phyloP scores from a whole-genome alignment of 2,888 invertebrate species.

The Parascotia fuliginaria region DNA sequence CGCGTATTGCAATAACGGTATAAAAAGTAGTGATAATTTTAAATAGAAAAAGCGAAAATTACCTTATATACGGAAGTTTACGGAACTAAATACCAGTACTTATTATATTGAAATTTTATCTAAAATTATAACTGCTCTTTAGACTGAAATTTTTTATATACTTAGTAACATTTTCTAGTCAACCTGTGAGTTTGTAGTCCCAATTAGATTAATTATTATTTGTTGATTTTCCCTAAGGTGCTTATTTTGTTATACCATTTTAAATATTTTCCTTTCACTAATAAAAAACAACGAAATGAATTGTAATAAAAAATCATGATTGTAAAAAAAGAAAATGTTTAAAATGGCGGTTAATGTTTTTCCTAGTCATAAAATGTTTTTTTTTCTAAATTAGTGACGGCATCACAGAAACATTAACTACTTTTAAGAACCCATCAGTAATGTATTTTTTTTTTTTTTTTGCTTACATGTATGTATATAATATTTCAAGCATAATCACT shows the following conservation, averaged over 20 bases:
- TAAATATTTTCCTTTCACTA: slow-evolving; percentile 11
- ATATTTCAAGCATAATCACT: background rate
- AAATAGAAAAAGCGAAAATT: too few relatives aligned
- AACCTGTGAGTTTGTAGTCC: slow-evolving; percentile 27
- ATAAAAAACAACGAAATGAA: background rate
- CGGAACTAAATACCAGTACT: too few relatives aligned
- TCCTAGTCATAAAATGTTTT: slow-evolving; percentile 6
- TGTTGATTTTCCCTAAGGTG: slow-evolving; percentile 36
- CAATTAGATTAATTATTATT: slow-evolving; percentile 40
- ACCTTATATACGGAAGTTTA: too few relatives aligned
- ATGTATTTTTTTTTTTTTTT: too few relatives aligned
- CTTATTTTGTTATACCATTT: slow-evolving; percentile 31
- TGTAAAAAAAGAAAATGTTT: slow-evolving; percentile 5
- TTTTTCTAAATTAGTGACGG: background rate
- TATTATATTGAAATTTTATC: background rate
- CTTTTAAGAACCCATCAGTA: too few relatives aligned
- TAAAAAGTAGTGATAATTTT: slow-evolving; percentile 29
- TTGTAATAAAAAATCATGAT: background rate
- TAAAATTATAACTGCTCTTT: slow-evolving; percentile 29
- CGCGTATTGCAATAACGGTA: slow-evolving; percentile 24
- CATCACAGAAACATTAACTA: too few relatives aligned
- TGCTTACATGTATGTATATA: too few relatives aligned
- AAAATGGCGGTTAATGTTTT: slow-evolving; percentile 5
- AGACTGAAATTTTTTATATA: slow-evolving; percentile 10
- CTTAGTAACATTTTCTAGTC: slow-evolving; percentile 26